Evolutionary conservation across 2,888 invertebrate genomes (phyloP).

Genomic region (Coremacera marginata): DNA sequence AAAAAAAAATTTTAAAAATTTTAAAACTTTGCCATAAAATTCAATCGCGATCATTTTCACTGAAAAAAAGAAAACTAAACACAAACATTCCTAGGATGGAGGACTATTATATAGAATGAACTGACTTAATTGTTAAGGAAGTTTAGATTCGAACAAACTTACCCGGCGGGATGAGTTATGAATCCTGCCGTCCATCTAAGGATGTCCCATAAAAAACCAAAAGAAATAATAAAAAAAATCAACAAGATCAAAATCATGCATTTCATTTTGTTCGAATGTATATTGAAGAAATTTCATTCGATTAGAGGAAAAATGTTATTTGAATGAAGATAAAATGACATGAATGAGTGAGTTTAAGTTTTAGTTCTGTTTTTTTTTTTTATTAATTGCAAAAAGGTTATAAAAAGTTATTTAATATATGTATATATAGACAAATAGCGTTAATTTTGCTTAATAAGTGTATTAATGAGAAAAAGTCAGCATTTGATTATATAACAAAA

Average conservation of each 20-base stretch:
- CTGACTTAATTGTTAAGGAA: slow-evolving; percentile 27
- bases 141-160: slow-evolving; percentile 57
- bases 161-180: slow-evolving; percentile 70
- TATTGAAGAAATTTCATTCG: slow-evolving; percentile 15
- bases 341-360: slow-evolving; percentile 17
- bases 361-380: slow-evolving; percentile 3
- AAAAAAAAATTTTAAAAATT: not conserved
- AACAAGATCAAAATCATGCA: slow-evolving; percentile 69
- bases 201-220: slow-evolving; percentile 70
- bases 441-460: slow-evolving; percentile 8
- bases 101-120: not conserved
- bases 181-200: slow-evolving; percentile 71
- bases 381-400: slow-evolving; percentile 2
- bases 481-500: slow-evolving; percentile 15
- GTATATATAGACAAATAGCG: slow-evolving; percentile 4
- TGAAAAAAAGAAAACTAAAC: not conserved
- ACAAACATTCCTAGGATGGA: not conserved
- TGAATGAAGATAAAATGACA: slow-evolving; percentile 4
- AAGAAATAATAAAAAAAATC: slow-evolving; percentile 68
- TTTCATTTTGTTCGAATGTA: slow-evolving; percentile 40
- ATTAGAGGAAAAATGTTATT: slow-evolving; percentile 7
- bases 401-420: not conserved
- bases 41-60: not conserved
- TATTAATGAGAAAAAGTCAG: not conserved
- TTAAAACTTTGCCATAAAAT: not conserved